phyloP scores from a whole-genome alignment of 1,140 invertebrate species.

The fruit fly (Drosophila melanogaster) region Release_6_plus_ISO1_MT NT_033779.5:12502001-12502500 shows the following conservation, averaged over 20 bases:
- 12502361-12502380: not conserved
- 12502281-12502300: slow-evolving; percentile 14
- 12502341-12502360: not conserved
- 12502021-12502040: not conserved
- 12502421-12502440: too few relatives aligned
- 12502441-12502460: too few relatives aligned
- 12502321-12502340: not conserved
- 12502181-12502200: slow-evolving; percentile 36
- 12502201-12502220: slow-evolving; percentile 23
- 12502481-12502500: slow-evolving; percentile 10
- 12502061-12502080: slow-evolving; percentile 30
- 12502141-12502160: slow-evolving; percentile 40
- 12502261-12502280: slow-evolving; percentile 20
- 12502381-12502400: not conserved
- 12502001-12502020: slow-evolving; percentile 40
- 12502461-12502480: not conserved
- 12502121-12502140: slow-evolving; percentile 4
- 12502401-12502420: not conserved
- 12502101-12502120: slow-evolving; percentile 34
- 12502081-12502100: slow-evolving; percentile 17
- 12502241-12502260: slow-evolving; percentile 7
- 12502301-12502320: not conserved
- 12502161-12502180: slow-evolving; percentile 40
- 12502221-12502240: slow-evolving; percentile 10
- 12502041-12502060: not conserved